These are phyloP conservation scores for Amniataba percoides DNA, from an alignment of 2,797 vertebrate species.

Conservation along the genomic window DNA sequence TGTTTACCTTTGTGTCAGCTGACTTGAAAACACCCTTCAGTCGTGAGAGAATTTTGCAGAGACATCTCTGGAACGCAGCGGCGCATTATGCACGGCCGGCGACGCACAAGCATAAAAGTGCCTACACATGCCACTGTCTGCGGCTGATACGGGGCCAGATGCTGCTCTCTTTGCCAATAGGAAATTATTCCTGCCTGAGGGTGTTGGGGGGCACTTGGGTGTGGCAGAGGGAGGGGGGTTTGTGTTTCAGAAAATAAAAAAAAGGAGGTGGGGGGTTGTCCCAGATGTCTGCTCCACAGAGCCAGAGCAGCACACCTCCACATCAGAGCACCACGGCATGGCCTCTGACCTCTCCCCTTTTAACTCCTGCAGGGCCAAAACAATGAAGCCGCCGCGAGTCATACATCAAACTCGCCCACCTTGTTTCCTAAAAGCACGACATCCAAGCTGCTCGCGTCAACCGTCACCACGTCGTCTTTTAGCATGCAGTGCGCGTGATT, in stretches of 20 bases:
- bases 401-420: constrained; percentile 41
- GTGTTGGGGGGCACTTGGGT: constrained; percentile 61
- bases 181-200: constrained; percentile 75
- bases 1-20: constrained; percentile 20
- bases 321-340: constrained; percentile 53
- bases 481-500: neutral
- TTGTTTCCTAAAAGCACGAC: constrained; percentile 28
- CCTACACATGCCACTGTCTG: constrained; percentile 55
- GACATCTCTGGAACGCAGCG: constrained; percentile 73
- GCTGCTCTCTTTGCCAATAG: constrained; percentile 53
- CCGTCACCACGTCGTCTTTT: constrained; percentile 11
- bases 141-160: constrained; percentile 62
- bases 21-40: constrained; percentile 38
- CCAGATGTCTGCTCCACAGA: constrained; percentile 57
- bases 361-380: constrained; percentile 56
- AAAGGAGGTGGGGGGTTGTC: constrained; percentile 56
- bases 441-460: neutral
- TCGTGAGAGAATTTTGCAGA: constrained; percentile 50
- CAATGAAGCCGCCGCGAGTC: constrained; percentile 49
- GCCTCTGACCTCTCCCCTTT: constrained; percentile 60
- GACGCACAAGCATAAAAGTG: constrained; percentile 45
- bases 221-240: constrained; percentile 52
- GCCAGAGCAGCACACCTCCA: constrained; percentile 59
- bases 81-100: constrained; percentile 55
- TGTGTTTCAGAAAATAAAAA: constrained; percentile 24